Conservation (phyloP, 2,888 invertebrate species). For the Peribatodes rhomboidaria region DNA sequence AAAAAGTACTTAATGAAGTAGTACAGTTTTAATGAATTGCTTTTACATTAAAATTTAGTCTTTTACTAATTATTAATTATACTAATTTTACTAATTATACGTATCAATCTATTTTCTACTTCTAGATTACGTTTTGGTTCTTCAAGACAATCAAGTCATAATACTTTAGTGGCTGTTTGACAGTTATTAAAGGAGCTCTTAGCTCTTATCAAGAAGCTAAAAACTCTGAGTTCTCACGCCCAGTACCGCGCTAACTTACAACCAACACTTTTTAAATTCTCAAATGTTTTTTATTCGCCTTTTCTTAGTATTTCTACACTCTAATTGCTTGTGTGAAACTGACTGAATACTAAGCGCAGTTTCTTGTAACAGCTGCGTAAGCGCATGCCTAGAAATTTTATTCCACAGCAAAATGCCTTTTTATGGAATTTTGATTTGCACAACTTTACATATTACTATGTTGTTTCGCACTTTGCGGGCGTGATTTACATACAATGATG, state of each 20-base stretch:
- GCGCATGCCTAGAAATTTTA: conserved; percentile 40
- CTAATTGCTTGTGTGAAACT: conserved; percentile 52
- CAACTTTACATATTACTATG: conserved; percentile 31
- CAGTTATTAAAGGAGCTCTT: no score
- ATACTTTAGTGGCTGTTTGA: no score
- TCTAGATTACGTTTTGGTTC: no score
- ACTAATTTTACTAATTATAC: no score
- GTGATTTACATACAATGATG: conserved; percentile 24
- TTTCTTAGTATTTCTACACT: conserved; percentile 55
- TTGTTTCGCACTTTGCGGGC: conserved; percentile 24
- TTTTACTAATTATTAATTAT: no score
- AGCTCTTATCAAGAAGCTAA: neutral
- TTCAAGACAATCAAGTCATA: no score
- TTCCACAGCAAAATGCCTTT: conserved; percentile 28
- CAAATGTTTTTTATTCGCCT: conserved; percentile 46
- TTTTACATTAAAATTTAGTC: no score
- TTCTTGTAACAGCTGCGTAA: conserved; percentile 36
- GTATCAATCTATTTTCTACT: no score
- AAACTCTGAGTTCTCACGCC: conserved; percentile 18
- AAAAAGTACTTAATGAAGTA: no score
- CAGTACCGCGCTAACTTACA: conserved; percentile 20
- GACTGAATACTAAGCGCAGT: conserved; percentile 48
- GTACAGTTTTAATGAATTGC: no score
- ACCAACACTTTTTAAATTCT: conserved; percentile 47
- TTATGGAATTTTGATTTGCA: conserved; percentile 34